Evolutionary conservation across 2,888 invertebrate species (phyloP).

Genomic region (Aquatica leii): DNA sequence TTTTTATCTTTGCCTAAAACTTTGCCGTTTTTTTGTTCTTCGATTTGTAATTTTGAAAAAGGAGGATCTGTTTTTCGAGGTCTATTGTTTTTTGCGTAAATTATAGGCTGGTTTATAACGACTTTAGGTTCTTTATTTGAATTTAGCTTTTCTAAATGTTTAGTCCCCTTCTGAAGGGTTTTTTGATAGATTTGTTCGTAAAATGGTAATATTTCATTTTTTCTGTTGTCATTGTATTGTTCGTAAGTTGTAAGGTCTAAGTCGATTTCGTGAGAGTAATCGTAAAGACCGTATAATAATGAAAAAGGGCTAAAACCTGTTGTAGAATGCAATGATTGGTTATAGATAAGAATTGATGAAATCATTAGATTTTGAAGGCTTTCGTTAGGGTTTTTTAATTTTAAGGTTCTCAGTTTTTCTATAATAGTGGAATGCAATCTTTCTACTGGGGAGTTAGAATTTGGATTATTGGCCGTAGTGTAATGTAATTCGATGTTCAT

Average conservation of each 20-base stretch:
- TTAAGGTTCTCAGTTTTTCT: no score
- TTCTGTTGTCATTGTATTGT: constrained; percentile 38
- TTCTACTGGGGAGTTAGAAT: no score
- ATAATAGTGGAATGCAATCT: no score
- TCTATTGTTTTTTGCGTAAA: constrained; percentile 2
- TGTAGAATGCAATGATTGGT: constrained; percentile 26
- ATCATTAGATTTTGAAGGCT: constrained; percentile 17
- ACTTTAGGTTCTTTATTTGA: background rate
- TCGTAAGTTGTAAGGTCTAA: constrained; percentile 37
- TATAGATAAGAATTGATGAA: constrained; percentile 15
- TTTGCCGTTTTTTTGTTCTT: constrained; percentile 22
- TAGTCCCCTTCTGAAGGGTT: constrained; percentile 19
- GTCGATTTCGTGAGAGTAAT: constrained; percentile 40
- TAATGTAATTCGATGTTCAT: constrained; percentile 27
- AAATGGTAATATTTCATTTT: constrained; percentile 38
- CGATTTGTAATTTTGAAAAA: constrained; percentile 15
- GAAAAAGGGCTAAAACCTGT: constrained; percentile 36
- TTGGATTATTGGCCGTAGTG: constrained; percentile 22
- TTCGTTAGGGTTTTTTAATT: no score
- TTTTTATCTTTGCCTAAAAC: constrained; percentile 32
- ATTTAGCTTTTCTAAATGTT: constrained; percentile 7
- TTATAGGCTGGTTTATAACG: background rate
- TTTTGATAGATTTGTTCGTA: constrained; percentile 32
- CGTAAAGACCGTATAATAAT: constrained; percentile 39
- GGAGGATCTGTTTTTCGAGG: constrained; percentile 4